These are phyloP conservation scores for Pandion haliaetus DNA, from an alignment of 2,113 vertebrate species.

Conservation along the genomic window DNA sequence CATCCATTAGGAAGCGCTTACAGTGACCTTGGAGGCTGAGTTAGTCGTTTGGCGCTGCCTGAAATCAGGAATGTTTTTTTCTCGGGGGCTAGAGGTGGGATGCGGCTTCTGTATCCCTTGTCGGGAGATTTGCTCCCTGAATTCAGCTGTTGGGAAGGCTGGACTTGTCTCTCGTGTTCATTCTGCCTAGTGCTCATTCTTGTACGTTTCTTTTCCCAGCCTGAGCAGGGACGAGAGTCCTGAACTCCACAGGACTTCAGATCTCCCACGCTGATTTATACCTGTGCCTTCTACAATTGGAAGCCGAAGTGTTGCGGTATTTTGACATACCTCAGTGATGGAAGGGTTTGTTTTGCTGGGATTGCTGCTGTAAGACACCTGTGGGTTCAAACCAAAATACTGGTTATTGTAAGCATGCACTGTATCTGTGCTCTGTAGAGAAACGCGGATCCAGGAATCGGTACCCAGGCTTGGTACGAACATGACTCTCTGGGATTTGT, in stretches of 20 bases:
- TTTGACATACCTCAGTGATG: background rate
- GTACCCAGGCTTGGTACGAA: too few relatives aligned
- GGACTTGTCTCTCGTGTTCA: rapidly evolving
- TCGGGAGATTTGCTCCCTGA: background rate
- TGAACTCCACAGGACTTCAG: background rate
- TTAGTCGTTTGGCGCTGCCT: background rate
- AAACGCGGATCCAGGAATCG: background rate
- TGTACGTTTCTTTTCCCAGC: background rate
- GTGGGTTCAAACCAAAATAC: background rate
- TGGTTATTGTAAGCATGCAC: background rate
- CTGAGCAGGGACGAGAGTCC: background rate
- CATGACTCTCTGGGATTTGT: background rate
- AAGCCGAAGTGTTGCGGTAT: background rate
- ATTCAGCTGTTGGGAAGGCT: background rate
- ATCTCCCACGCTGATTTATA: background rate
- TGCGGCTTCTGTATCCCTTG: rapidly evolving
- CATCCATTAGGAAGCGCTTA: background rate
- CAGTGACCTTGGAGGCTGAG: background rate
- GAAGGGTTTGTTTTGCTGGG: background rate
- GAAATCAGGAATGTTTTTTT: background rate
- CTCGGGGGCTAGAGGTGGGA: background rate
- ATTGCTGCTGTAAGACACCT: background rate
- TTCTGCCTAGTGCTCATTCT: background rate
- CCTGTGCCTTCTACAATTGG: background rate
- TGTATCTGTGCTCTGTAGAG: too few relatives aligned